phyloP scores from a whole-genome alignment of 1,140 invertebrate genomes.

The Theocolax elegans region DNA sequence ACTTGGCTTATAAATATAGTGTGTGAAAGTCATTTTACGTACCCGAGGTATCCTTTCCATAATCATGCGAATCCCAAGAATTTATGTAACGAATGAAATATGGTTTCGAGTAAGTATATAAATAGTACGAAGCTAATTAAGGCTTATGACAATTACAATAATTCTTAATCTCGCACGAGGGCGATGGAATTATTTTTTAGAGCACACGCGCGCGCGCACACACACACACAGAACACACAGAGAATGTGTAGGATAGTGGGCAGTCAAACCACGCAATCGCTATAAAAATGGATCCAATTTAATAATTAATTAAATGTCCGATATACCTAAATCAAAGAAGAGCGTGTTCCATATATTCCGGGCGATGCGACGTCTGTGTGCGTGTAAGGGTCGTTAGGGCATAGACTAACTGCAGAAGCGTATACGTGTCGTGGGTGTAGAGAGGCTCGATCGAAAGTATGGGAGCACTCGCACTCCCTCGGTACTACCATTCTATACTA shows the following conservation, averaged over 20 bases:
- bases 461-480: neutral
- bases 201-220: neutral
- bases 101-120: too few relatives aligned
- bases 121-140: too few relatives aligned
- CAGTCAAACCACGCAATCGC: neutral
- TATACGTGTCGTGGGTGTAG: slow-evolving; percentile 33
- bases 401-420: slow-evolving; percentile 3
- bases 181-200: too few relatives aligned
- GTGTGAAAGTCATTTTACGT: too few relatives aligned
- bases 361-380: neutral
- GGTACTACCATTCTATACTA: neutral
- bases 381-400: slow-evolving; percentile 14
- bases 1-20: too few relatives aligned
- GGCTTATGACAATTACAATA: neutral
- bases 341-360: neutral
- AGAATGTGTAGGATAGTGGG: neutral
- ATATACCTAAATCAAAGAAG: slow-evolving; percentile 31
- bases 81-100: too few relatives aligned
- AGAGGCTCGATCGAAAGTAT: slow-evolving; percentile 18
- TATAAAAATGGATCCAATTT: slow-evolving; percentile 13
- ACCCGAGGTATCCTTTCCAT: too few relatives aligned
- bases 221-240: neutral
- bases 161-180: neutral
- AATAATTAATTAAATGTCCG: slow-evolving; percentile 33
- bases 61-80: too few relatives aligned